Evolutionary conservation across 2,113 vertebrate genomes (phyloP), one percentile per base, ranked within the genome.

Genomic region (Accipiter virgatus): DNA sequence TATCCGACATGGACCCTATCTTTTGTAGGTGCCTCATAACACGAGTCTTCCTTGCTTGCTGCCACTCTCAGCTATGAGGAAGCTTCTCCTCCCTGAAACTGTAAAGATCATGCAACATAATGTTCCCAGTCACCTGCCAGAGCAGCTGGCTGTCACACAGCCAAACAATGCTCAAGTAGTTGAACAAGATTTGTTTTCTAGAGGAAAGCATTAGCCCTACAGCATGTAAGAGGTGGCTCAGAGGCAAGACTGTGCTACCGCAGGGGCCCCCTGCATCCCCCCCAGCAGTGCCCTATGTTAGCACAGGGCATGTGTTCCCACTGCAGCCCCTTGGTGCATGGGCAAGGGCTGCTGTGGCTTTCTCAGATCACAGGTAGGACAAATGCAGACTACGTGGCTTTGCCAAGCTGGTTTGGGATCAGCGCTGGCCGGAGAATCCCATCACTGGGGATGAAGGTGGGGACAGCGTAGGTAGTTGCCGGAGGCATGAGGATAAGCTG

Each of bases 61-160:
- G 58, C 77, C 7, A 9, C 79, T 92, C 27, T 86, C 65, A 90
- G 92, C 94, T 92, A 93, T 94, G 92, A 97, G 95, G 94, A 97
- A 97, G 88, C 90, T 96, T 96, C 95, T 95, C 92, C 86, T 97
- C 94, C 93, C 93, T 96, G 96, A 96, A 96, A 96, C 95, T 59
- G 58, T 11, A 26, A 65, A 77, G 81, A 71, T 78, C 83, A 0
- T 55, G 81, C 95, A 84, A 93, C 75, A 74, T 78, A 43, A 66
- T 40, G 61, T 88, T 96, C 79, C 92, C 72, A n/a, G 85, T 93
- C 95, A 83, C 86, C 92, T 93, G 92, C 90, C 96, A 86, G 92
- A 77, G 92, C 92, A 88, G 65, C 88, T 88, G 88, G 88, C 71
- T 94, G 90, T 88, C 96, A 96, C 72, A 29, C 47, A 50, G 95